Conservation (phyloP, 2,797 vertebrate genomes). For the Bothrops alternatus region DNA sequence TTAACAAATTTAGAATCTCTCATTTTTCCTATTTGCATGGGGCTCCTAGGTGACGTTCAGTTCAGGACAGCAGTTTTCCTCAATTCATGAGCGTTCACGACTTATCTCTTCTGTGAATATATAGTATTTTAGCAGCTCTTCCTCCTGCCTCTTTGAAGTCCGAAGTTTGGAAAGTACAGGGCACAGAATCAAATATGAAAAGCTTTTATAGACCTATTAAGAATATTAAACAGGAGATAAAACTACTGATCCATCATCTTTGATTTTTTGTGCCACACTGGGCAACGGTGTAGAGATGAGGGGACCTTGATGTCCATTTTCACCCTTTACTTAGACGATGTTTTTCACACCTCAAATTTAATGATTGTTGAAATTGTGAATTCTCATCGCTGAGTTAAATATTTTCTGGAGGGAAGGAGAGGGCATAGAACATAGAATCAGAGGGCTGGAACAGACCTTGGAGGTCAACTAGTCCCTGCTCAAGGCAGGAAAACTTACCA, state of each 20-base stretch:
- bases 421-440: not conserved
- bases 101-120: not conserved
- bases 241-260: not conserved
- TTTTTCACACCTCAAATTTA: not conserved
- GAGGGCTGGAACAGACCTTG: not conserved
- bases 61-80: not conserved
- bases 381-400: not conserved
- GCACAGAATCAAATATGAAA: not conserved
- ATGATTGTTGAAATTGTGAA: not conserved
- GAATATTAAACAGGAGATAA: not conserved
- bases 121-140: not conserved
- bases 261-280: too few species aligned
- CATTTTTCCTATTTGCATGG: not conserved
- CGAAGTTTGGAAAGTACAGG: not conserved
- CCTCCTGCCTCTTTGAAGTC: not conserved
- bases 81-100: not conserved
- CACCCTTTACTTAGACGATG: not conserved
- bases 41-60: not conserved
- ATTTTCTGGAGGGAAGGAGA: not conserved
- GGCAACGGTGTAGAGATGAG: not conserved
- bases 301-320: not conserved
- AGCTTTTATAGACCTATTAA: not conserved
- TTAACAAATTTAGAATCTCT: not conserved
- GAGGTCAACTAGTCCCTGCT: not conserved
- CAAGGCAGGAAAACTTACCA: not conserved